Conservation (phyloP, 2,113 vertebrate species). For the Crotalus horridus region DNA sequence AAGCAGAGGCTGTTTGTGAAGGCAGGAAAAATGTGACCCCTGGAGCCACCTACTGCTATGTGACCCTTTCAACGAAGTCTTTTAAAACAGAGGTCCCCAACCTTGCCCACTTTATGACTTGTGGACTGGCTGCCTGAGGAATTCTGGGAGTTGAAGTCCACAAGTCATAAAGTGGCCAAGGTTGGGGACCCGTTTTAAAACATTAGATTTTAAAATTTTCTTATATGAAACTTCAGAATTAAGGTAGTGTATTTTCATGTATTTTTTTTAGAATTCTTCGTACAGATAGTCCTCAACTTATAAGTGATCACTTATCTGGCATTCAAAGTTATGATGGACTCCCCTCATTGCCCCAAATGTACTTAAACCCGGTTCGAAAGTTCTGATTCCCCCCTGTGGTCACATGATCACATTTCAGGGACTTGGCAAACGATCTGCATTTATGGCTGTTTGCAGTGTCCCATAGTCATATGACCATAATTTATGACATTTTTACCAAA, state of each 20-base stretch:
- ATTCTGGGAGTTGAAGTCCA: too few species aligned
- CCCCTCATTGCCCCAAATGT: neutral
- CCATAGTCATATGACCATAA: neutral
- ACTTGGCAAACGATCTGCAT: neutral
- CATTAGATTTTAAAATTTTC: slow-evolving; percentile 1
- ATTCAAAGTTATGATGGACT: neutral
- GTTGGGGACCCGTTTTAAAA: neutral
- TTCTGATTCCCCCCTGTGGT: neutral
- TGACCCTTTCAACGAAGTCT: slow-evolving; percentile 13
- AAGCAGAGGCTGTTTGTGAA: neutral
- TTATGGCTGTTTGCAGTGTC: neutral
- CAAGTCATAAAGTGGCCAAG: too few species aligned
- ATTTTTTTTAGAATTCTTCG: neutral
- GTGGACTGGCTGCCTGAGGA: too few species aligned
- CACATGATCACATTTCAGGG: neutral
- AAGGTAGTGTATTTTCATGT: neutral
- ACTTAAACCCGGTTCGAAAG: neutral
- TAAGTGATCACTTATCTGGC: neutral
- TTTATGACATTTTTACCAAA: neutral
- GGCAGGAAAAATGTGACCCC: neutral
- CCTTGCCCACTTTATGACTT: too few species aligned
- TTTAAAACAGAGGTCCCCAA: neutral
- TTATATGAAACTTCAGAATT: neutral
- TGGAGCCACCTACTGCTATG: neutral
- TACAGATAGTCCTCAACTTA: neutral